A percentile compares a stretch with the other conserved stretches of the same genome.
phyloP scores from a whole-genome alignment of 37 sponge, comb jelly and placozoan species.

The Eunapius fragilis region DNA sequence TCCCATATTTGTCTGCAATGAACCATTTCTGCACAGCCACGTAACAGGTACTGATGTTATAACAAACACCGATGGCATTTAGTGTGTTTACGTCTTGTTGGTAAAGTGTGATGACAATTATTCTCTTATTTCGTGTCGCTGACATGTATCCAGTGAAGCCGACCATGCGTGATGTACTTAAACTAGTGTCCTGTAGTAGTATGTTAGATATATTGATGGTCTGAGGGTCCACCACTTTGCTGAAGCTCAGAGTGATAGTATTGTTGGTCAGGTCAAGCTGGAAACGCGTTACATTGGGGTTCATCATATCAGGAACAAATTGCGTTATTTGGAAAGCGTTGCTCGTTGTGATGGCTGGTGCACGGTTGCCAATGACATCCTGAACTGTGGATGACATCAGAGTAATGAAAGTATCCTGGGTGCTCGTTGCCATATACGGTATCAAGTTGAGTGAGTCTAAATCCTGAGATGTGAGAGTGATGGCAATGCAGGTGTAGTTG shows the following conservation, averaged over 20 bases:
- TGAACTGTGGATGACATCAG: conserved; percentile 49
- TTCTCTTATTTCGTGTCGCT: conserved; percentile 22
- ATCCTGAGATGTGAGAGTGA: conserved; percentile 55
- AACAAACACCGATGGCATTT: conserved; percentile 65
- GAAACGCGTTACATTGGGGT: conserved; percentile 63
- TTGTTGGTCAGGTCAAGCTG: conserved; percentile 71
- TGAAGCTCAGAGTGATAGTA: conserved; percentile 59
- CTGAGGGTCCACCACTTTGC: conserved; percentile 69
- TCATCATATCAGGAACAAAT: conserved; percentile 50
- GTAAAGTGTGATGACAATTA: conserved; percentile 50
- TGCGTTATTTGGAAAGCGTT: conserved; percentile 59
- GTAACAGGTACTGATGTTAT: conserved; percentile 60
- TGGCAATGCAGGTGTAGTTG: conserved; percentile 56
- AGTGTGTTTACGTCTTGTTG: conserved; percentile 69
- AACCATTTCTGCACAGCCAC: conserved; percentile 46
- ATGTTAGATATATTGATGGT: conserved; percentile 67
- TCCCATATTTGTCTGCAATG: conserved; percentile 80
- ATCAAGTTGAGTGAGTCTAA: conserved; percentile 70
- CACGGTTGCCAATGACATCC: conserved; percentile 57
- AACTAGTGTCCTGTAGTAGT: conserved; percentile 30
- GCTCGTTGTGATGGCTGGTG: conserved; percentile 44
- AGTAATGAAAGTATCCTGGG: conserved; percentile 60
- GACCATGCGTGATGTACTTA: conserved; percentile 20
- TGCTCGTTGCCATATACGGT: conserved; percentile 56
- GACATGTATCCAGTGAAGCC: conserved; percentile 33